A percentile compares a stretch with the other conserved stretches of the same genome.
Evolutionary conservation across 2,797 vertebrate genomes (phyloP).

Genomic region (Characodon lateralis): DNA sequence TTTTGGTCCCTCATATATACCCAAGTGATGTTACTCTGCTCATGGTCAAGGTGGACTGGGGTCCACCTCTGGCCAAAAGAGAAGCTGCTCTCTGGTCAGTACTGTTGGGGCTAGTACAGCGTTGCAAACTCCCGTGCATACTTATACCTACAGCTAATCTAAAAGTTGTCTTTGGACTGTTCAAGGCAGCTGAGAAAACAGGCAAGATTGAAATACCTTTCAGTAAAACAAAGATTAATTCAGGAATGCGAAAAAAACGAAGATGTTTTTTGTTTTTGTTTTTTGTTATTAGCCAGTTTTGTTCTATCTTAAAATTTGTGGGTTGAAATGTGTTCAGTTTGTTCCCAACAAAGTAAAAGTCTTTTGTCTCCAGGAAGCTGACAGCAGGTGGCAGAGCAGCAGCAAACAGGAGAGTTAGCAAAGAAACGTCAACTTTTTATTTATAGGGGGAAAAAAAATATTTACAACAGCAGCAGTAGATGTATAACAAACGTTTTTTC

Average conservation of each 20-base stretch:
- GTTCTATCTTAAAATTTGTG: background rate
- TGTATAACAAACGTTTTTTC: background rate
- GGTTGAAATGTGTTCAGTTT: background rate
- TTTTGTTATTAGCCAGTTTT: background rate
- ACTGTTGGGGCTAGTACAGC: background rate
- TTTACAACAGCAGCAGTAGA: background rate
- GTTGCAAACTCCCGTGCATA: background rate
- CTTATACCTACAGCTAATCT: background rate
- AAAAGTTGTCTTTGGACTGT: background rate
- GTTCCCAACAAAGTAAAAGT: background rate
- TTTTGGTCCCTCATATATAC: background rate
- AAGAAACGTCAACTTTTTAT: background rate
- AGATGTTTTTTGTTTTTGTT: background rate
- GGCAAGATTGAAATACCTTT: background rate
- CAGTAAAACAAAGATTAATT: background rate
- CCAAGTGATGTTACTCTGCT: background rate
- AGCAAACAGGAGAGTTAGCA: slow-evolving; percentile 11
- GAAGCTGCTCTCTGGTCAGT: background rate
- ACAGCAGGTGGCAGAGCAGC: slow-evolving; percentile 57
- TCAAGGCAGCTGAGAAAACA: too few species aligned
- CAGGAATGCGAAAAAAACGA: background rate
- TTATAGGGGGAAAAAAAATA: background rate
- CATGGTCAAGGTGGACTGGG: background rate
- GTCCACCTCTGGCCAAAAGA: background rate
- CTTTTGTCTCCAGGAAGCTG: slow-evolving; percentile 42